A percentile compares a stretch with the other conserved stretches of the same genome.
Evolutionary conservation across 2,113 vertebrate genomes (phyloP).

Genomic region (Callithrix jacchus): DNA sequence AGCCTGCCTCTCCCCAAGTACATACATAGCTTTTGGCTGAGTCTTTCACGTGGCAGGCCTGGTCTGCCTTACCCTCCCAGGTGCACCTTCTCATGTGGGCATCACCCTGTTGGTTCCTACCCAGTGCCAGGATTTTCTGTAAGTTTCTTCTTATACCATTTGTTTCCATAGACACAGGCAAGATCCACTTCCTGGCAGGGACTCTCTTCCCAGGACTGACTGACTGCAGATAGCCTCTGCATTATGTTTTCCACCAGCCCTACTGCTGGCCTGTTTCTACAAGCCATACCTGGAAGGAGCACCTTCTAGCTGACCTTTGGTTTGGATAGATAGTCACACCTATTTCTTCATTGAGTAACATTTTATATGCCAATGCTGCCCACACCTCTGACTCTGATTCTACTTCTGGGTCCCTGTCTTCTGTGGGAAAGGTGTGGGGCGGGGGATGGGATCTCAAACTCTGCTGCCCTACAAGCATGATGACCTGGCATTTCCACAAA

Average conservation of each 20-base stretch:
- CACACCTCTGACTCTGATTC: accelerated
- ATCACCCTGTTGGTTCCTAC: background rate
- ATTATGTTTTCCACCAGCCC: background rate
- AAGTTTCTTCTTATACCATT: background rate
- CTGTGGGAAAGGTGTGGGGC: background rate
- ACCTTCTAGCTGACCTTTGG: background rate
- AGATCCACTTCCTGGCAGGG: background rate
- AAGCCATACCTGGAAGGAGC: background rate
- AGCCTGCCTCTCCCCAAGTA: background rate
- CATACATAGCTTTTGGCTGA: accelerated
- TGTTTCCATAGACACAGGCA: background rate
- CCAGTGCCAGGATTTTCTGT: background rate
- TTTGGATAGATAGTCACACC: background rate
- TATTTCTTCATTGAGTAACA: background rate
- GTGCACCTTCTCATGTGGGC: background rate
- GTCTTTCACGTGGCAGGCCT: background rate
- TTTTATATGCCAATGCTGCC: background rate
- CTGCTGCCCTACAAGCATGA: background rate
- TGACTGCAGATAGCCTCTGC: too few relatives aligned
- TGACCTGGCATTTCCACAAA: background rate
- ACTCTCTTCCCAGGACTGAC: background rate
- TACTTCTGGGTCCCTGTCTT: background rate
- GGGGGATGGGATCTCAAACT: background rate
- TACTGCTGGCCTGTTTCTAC: background rate
- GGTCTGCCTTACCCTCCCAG: background rate